Evolutionary conservation across 2,888 invertebrate genomes (phyloP), one percentile per base, ranked within the genome.

Genomic region (Epinotia bilunana): DNA sequence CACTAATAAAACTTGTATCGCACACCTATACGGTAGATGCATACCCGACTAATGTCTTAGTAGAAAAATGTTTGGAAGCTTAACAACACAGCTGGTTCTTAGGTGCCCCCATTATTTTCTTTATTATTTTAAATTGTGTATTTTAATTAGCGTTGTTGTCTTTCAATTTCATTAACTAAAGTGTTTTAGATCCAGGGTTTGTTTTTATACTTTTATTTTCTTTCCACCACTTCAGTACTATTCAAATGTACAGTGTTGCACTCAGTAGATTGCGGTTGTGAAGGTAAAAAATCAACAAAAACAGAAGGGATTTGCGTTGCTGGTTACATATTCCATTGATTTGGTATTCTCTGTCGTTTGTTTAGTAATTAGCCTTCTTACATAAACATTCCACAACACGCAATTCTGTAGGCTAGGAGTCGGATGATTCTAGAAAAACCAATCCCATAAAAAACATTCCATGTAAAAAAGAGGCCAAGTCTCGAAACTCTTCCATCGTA

Each of bases 11-110:
- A 39, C 39, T 39, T 39, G 9, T 28, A 28, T 28, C 39, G 7
- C 58, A 13, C 13, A 12, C 39, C 57, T 28, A 2, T 46, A 49
- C 49, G 39, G 70, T 74, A 33, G 49, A 64, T 60, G 58, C 28
- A 33, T 3, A 0, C 64, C 63, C 64, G 20, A 0, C 53, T 53
- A 60, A 70, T 53, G 70, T 74, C 74, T 74, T 63, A 58, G 63
- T 64, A 64, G 70, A 64, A 74, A 64, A 70, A 64, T 69, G 55
- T 69, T 64, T 23, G 20, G 20, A n/a, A 58, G 70, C 53, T 74
- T 70, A 70, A 74, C 64, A 58, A 20, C 74, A 53, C 58, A 70
- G 64, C 39, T 53, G 70, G 39, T 33, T 39, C 74, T 74, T 39
- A 64, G 58, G 63, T 64, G 60, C 13, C 16, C 16, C 39, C 63